Evolutionary conservation across 2,888 invertebrate genomes (phyloP), one percentile per base, ranked within the genome.

Genomic region (Caenorhabditis becei): DNA sequence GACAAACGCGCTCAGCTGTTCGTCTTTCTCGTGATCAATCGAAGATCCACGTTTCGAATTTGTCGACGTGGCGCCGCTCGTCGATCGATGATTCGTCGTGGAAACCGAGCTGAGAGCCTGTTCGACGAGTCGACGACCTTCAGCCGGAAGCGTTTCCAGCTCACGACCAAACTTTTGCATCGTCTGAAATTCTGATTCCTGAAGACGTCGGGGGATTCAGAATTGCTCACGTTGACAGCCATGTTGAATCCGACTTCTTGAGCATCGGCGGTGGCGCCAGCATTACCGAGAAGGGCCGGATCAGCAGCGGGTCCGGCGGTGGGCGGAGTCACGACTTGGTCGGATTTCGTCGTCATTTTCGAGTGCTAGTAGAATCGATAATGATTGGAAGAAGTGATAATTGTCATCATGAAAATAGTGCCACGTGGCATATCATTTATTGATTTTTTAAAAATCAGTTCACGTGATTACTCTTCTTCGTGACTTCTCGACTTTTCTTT

Each of bases 141-240:
- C 59, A 0, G 41, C 54, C 8, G 75, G 75, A 37, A 75, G 35
- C 18, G 59, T 41, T 26, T 75, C 75, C 28, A 75, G 54, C 32
- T 75, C 75, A 24, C 75, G 66, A 20, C 75, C 75, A 16, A 75
- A 75, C 61, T 75, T 66, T 75, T 75, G 75, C 75, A 75, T 75
- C 5, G 75, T 35, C 75, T 75, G 37, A 32, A 72, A 62, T n/a
- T n/a, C n/a, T n/a, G n/a, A n/a, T n/a, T n/a, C n/a, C n/a, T n/a
- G n/a, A 16, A 54, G 4, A 28, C 53, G 14, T 18, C 4, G 3
- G 14, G 24, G n/a, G n/a, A n/a, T n/a, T n/a, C n/a, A n/a, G n/a
- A n/a, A n/a, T n/a, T n/a, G n/a, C n/a, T 23, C 24, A 75, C 75
- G 47, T 59, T 49, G 8, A 75, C 54, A 3, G 75, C 75, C 66